Conservation (phyloP, 2,888 invertebrate species). For the Scelioninae gen. 1 region DNA sequence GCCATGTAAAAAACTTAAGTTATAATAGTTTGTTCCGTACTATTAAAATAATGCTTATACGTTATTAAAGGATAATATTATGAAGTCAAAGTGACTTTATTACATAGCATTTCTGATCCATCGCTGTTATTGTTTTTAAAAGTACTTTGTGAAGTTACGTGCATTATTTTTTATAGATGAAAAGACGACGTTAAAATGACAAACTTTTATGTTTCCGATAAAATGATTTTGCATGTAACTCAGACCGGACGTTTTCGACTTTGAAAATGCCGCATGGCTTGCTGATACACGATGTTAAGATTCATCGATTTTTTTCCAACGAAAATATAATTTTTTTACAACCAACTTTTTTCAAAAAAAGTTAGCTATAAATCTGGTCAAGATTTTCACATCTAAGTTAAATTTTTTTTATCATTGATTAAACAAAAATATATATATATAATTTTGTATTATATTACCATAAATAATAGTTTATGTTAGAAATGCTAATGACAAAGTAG, state of each 20-base stretch:
- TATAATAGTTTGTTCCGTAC: slow-evolving; percentile 1
- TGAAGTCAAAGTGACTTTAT: slow-evolving; percentile 9
- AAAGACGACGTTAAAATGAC: slow-evolving; percentile 5
- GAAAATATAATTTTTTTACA: neutral
- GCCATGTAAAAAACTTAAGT: neutral
- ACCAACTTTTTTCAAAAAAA: neutral
- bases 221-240: slow-evolving; percentile 21
- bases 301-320: neutral
- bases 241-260: neutral
- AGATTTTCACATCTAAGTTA: too few species aligned
- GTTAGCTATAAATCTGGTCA: too few species aligned
- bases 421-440: too few species aligned
- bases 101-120: neutral
- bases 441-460: too few species aligned
- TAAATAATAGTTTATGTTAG: neutral
- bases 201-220: slow-evolving; percentile 29
- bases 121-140: slow-evolving; percentile 14
- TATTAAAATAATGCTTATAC: slow-evolving; percentile 8
- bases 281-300: slow-evolving; percentile 1
- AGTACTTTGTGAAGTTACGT: slow-evolving; percentile 9
- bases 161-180: slow-evolving; percentile 4
- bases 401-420: neutral
- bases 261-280: neutral
- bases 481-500: neutral
- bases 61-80: neutral